Evolutionary conservation across 2,113 vertebrate genomes (phyloP), one percentile per base, ranked within the genome.

Genomic region (Hemichromis elongatus): DNA sequence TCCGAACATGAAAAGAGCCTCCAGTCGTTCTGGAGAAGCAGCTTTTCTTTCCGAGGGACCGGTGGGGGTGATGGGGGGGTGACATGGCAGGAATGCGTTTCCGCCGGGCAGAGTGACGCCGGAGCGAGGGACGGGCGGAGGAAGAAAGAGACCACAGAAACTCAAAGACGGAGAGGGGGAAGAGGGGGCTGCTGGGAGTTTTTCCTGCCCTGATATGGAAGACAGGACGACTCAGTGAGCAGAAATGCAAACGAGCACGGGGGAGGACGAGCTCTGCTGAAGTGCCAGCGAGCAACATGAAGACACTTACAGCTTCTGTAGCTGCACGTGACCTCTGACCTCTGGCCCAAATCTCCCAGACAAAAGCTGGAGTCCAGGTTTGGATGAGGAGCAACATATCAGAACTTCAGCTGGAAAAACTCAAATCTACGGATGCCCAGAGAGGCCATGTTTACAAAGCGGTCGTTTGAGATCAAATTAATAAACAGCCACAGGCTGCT

Each of bases 1-100:
- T 42, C 90, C 54, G 7, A 2, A 84, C 91, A 92, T 89, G 90
- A 90, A 90, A 82, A 88, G 83, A 42, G 55, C 53, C 75, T 80
- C 70, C 63, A 52, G 82, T 55, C 53, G n/a, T 45, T 37, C 9
- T 8, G 55, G n/a, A 57, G 82, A 81, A 81, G 70, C n/a, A 86
- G 85, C 77, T 70, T 87, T 89, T 77, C 84, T 90, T 53, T 83
- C 50, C 24, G 2, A 56, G 77, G 57, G 40, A 47, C 40, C 14
- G 9, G 57, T 16, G 5, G 42, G 80, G 80, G 50, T 0, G 37
- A 73, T 42, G 6, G 6, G 5, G 8, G 14, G 42, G 52, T 88
- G 84, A 84, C 88, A 61, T 54, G 54, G 63, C 78, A 87, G 93
- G 95, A 95, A 95, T 94, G 92, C 1, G 87, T 87, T 93, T 94